Base-by-base conservation (phyloP, 2,113 vertebrate species). In the Pollachius pollachius region DNA sequence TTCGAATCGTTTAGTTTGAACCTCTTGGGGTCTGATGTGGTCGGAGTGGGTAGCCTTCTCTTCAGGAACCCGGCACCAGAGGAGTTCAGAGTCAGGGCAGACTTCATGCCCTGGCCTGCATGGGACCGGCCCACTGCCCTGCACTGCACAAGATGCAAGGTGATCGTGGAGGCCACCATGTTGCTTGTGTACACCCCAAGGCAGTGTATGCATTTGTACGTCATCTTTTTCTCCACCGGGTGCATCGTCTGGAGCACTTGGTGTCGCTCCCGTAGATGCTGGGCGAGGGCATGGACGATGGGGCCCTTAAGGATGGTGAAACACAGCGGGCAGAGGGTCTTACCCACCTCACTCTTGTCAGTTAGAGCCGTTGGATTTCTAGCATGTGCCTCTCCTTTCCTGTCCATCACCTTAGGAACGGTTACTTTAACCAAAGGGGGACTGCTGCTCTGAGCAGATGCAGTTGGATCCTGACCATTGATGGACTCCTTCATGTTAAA, bases 131-230 rank as follows among this genome's bases (percentile, higher is more conserved):
- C 96, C 1, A 98, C 96, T 3, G 96, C 97, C 81, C 96, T 89
- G 87, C 97, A 99, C 87, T 99, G 97, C 48, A 98, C 96, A 0
- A 99, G 94, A 83, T 99, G 97, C 83, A 99, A 90, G 0, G 96
- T 99, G 70, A 98, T 99, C 0, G 96, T 99, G 4, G 97, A 99
- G 76, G 96, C 97, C 0, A 97, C 98, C 97, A 99, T 97, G 88
- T 98, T 99, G 87, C 96, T 99, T 0, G 97, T 99, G 57, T 98
- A 99, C 8, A 99, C 96, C 6, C 97, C 96, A 62, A 99, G 90
- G 86, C 97, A 99, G 75, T 99, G 97, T 79, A 99, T 98, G 85
- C 97, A 99, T 79, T 98, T 99, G 91, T 98, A 99, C 0, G 97
- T 98, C 66, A 98, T 92, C 88, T 97, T 98, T 71, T 98, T 98